These are phyloP conservation scores for Cyaniris semiargus DNA, from an alignment of 2,888 invertebrate genomes.

Conservation along the genomic window DNA sequence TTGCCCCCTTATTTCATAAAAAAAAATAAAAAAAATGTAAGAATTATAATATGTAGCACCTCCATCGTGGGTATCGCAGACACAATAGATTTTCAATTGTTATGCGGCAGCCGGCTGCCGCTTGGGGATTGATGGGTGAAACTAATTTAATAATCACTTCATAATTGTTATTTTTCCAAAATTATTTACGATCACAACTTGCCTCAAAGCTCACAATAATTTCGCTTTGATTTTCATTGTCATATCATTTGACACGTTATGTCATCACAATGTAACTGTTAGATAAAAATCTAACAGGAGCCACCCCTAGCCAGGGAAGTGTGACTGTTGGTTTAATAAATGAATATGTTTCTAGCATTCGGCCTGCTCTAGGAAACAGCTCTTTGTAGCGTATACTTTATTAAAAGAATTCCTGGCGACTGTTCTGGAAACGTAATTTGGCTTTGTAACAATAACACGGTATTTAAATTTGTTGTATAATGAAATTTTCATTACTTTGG, in stretches of 20 bases:
- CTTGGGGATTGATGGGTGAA: too few species aligned
- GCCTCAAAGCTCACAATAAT: background rate
- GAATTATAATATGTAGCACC: too few species aligned
- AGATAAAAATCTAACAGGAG: background rate
- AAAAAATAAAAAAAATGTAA: too few species aligned
- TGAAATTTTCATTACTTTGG: background rate
- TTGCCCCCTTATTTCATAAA: too few species aligned
- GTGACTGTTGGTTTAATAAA: conserved; percentile 7
- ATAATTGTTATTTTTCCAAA: too few species aligned
- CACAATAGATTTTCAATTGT: too few species aligned
- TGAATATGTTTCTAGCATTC: conserved; percentile 3
- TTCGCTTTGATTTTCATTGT: background rate
- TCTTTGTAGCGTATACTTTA: background rate
- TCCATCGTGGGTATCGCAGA: too few species aligned
- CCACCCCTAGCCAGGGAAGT: background rate
- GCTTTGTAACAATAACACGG: background rate
- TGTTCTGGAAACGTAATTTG: background rate
- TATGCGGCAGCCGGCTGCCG: too few species aligned
- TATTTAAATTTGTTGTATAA: background rate
- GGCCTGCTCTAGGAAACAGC: background rate
- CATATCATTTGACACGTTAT: background rate
- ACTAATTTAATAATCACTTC: too few species aligned
- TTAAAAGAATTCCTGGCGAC: background rate
- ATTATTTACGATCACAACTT: too few species aligned
- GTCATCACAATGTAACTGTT: background rate